Percentiles rank a stretch among this genome's conserved stretches.
Evolutionary conservation across 2,888 invertebrate genomes (phyloP).

Genomic region (Chaetogeoica ovagalla): DNA sequence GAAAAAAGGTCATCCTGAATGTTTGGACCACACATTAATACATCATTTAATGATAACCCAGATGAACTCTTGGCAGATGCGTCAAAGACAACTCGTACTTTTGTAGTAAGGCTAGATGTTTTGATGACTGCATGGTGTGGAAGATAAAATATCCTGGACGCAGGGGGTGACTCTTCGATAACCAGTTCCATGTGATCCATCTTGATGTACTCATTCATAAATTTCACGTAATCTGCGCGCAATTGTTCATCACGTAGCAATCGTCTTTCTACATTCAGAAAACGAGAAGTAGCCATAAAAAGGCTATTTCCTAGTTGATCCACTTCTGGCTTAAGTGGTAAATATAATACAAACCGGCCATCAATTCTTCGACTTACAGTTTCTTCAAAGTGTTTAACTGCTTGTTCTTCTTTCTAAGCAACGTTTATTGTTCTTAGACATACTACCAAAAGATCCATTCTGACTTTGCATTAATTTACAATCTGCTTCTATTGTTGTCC

Average conservation of each 20-base stretch:
- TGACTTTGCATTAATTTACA: no score
- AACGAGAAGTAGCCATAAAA: neutral
- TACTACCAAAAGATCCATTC: no score
- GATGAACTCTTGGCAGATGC: neutral
- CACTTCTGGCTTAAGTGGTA: neutral
- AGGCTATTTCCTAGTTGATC: neutral
- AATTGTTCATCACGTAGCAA: conserved; percentile 13
- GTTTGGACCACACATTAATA: conserved; percentile 25
- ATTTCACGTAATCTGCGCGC: neutral
- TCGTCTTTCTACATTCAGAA: neutral
- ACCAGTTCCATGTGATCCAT: neutral
- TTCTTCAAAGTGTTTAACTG: neutral
- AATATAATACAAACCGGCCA: neutral
- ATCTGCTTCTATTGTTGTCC: no score
- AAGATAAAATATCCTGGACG: neutral
- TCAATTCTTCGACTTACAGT: neutral
- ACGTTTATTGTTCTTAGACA: neutral
- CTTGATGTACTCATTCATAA: neutral
- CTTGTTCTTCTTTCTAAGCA: neutral
- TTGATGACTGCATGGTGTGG: conserved; percentile 1
- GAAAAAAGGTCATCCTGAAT: conserved; percentile 19
- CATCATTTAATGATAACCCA: neutral
- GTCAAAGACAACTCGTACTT: no score
- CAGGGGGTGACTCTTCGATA: neutral
- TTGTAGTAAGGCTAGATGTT: neutral